phyloP scores from a whole-genome alignment of 35 echinoderm and acorn worm species.

The Amphiura filiformis region DNA sequence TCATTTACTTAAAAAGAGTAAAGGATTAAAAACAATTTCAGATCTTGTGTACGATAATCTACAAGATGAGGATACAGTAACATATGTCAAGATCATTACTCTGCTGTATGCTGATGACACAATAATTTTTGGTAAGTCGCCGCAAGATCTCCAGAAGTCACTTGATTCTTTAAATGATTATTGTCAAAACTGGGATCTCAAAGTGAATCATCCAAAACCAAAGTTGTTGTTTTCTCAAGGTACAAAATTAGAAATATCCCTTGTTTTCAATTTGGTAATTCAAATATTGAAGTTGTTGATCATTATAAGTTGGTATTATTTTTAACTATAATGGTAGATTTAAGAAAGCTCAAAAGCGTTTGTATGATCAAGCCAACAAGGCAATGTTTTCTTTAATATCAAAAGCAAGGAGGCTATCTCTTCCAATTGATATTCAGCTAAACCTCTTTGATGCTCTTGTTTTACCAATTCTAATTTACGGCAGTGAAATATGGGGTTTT shows the following conservation, averaged over 20 bases:
- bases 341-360: neutral
- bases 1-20: neutral
- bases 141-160: neutral
- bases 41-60: neutral
- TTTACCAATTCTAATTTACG: neutral
- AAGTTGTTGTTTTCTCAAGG: conserved; percentile 22
- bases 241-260: conserved; percentile 13
- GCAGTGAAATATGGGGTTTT: neutral
- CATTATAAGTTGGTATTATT: conserved; percentile 8
- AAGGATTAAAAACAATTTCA: neutral
- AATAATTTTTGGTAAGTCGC: conserved; percentile 1
- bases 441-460: neutral
- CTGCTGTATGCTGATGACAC: conserved; percentile 17
- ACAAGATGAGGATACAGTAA: neutral
- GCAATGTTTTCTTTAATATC: neutral
- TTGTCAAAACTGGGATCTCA: conserved; percentile 1
- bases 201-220: conserved; percentile 6
- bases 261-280: neutral
- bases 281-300: conserved; percentile 12
- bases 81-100: neutral
- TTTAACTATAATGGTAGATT: neutral
- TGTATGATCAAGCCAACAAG: neutral
- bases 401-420: neutral
- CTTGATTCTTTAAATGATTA: conserved; percentile 9
- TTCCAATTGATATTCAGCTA: neutral